These are phyloP conservation scores for Rhamnusium bicolor DNA, from an alignment of 2,888 invertebrate species.

Conservation along the genomic window DNA sequence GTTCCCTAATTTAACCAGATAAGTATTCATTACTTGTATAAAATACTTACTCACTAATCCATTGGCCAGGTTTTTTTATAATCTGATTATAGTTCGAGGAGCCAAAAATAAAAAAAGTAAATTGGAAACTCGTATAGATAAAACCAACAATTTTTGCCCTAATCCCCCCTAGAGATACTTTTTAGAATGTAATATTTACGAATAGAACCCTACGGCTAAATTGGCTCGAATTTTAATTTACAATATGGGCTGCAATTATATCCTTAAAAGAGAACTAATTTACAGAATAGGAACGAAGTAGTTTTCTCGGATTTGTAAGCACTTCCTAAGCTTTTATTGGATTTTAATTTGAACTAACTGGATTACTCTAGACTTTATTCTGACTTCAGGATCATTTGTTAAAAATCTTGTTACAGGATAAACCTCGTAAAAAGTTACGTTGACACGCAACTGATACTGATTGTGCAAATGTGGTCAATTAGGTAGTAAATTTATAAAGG, in stretches of 20 bases:
- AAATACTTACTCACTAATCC: too few species aligned
- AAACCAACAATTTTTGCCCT: neutral
- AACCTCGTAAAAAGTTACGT: slow-evolving; percentile 12
- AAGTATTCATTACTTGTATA: too few species aligned
- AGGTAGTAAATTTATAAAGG: too few species aligned
- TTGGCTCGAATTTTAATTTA: slow-evolving; percentile 31
- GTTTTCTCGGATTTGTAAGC: slow-evolving; percentile 47
- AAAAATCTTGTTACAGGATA: slow-evolving; percentile 49
- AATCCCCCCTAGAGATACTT: neutral
- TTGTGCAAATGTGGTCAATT: neutral
- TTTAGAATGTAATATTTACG: slow-evolving; percentile 3
- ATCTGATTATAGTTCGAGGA: too few species aligned
- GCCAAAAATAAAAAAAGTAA: too few species aligned
- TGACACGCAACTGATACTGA: neutral
- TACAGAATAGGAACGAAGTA: slow-evolving; percentile 39
- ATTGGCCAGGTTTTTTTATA: too few species aligned
- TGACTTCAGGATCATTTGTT: slow-evolving; percentile 46
- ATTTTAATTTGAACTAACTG: slow-evolving; percentile 56
- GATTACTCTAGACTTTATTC: slow-evolving; percentile 44
- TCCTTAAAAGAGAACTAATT: slow-evolving; percentile 34
- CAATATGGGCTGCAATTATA: slow-evolving; percentile 27
- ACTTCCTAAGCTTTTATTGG: slow-evolving; percentile 47
- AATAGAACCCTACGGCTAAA: neutral
- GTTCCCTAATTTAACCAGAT: too few species aligned
- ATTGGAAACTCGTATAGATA: neutral